These are phyloP conservation scores for Hybos culiciformis DNA, from an alignment of 2,888 invertebrate species.

Conservation along the genomic window DNA sequence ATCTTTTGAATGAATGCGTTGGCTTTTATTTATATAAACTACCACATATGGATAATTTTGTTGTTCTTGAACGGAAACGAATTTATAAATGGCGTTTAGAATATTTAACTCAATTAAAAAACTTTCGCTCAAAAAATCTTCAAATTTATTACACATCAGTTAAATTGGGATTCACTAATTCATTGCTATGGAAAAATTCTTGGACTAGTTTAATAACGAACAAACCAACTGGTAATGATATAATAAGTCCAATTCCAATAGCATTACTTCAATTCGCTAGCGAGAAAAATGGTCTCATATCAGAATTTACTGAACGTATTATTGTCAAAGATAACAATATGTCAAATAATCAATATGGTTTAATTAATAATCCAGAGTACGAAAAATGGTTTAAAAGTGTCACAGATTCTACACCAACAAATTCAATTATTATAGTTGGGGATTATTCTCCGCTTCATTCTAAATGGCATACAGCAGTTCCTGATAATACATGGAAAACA, in stretches of 20 bases:
- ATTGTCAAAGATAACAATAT: too few species aligned
- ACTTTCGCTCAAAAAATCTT: background rate
- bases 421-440: background rate
- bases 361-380: background rate
- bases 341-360: too few species aligned
- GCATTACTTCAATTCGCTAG: background rate
- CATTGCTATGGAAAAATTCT: background rate
- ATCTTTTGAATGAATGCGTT: too few species aligned
- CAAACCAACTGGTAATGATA: too few species aligned
- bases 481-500: background rate
- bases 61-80: background rate
- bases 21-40: background rate
- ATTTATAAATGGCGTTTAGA: background rate
- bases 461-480: background rate
- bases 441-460: background rate
- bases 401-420: background rate
- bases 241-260: too few species aligned
- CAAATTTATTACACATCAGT: background rate
- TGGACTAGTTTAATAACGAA: too few species aligned
- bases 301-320: too few species aligned
- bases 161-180: background rate
- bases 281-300: background rate
- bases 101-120: background rate
- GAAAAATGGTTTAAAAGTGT: background rate
- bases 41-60: background rate